phyloP scores from a whole-genome alignment of 2,113 vertebrate species.

The Zosterops lateralis region DNA sequence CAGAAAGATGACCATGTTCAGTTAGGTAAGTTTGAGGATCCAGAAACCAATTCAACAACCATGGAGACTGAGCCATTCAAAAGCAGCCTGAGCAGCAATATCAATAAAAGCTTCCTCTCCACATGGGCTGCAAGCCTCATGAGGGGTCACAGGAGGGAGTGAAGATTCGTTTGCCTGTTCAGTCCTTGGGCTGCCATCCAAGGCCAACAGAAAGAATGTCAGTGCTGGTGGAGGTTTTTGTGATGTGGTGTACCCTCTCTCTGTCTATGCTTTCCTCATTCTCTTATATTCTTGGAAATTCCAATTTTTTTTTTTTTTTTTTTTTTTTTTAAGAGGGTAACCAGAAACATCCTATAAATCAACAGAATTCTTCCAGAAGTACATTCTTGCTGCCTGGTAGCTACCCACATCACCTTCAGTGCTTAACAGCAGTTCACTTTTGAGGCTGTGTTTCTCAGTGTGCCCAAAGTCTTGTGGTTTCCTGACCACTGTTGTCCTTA shows the following conservation, averaged over 20 bases:
- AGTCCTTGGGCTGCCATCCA: conserved; percentile 35
- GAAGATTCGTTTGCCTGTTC: background rate
- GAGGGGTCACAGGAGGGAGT: background rate
- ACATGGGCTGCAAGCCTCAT: background rate
- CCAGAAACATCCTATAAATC: conserved; percentile 33
- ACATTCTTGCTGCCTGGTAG: conserved; percentile 1
- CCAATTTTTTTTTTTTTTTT: background rate
- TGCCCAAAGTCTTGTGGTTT: conserved; percentile 12
- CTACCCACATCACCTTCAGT: conserved; percentile 5
- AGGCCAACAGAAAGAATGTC: conserved; percentile 39
- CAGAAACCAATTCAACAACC: background rate
- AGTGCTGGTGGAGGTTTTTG: background rate
- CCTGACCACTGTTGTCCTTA: background rate
- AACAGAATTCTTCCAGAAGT: conserved; percentile 20
- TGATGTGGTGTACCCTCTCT: conserved; percentile 58
- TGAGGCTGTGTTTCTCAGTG: conserved; percentile 27
- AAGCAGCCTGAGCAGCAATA: background rate
- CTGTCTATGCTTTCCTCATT: conserved; percentile 25
- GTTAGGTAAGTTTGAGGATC: background rate
- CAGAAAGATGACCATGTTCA: background rate
- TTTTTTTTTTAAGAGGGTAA: background rate
- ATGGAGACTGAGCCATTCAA: background rate
- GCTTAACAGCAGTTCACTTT: background rate
- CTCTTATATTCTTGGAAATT: conserved; percentile 63
- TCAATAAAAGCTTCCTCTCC: background rate